Evolutionary conservation across 2,113 vertebrate genomes (phyloP).

Genomic region (Shinisaurus crocodilurus): DNA sequence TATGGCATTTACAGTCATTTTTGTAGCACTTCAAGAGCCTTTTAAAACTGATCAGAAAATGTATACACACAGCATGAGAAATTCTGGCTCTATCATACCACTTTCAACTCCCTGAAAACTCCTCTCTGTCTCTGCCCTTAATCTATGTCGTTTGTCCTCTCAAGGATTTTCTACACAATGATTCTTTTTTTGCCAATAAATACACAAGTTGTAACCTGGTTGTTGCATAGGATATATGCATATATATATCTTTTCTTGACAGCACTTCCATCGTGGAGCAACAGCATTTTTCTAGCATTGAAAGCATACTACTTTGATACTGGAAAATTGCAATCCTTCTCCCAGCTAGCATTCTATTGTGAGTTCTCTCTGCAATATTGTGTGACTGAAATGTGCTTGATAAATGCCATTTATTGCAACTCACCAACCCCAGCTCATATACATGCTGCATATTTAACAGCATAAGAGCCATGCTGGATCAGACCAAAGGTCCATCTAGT

Average conservation of each 20-base stretch:
- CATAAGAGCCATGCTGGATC: too few relatives aligned
- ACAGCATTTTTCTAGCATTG: background rate
- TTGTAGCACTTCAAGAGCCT: background rate
- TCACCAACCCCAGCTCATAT: background rate
- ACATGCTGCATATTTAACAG: background rate
- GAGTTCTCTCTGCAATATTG: background rate
- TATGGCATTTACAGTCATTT: background rate
- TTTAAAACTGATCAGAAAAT: background rate
- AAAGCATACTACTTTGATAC: background rate
- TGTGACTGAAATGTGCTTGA: background rate
- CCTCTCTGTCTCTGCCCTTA: background rate
- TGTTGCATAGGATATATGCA: too few relatives aligned
- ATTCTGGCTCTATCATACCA: background rate
- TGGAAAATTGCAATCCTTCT: background rate
- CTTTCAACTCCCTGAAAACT: background rate
- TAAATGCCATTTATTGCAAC: background rate
- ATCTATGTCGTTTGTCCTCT: background rate
- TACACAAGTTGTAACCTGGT: background rate
- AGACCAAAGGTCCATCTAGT: too few relatives aligned
- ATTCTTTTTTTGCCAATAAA: background rate
- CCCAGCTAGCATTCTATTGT: background rate
- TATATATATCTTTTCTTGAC: too few relatives aligned
- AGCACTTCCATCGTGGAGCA: background rate
- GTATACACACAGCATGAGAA: too few relatives aligned
- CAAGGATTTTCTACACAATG: background rate